Percentiles rank a stretch among this genome's conserved stretches.
phyloP scores from a whole-genome alignment of 2,113 vertebrate species.

The Polypterus senegalus region DNA sequence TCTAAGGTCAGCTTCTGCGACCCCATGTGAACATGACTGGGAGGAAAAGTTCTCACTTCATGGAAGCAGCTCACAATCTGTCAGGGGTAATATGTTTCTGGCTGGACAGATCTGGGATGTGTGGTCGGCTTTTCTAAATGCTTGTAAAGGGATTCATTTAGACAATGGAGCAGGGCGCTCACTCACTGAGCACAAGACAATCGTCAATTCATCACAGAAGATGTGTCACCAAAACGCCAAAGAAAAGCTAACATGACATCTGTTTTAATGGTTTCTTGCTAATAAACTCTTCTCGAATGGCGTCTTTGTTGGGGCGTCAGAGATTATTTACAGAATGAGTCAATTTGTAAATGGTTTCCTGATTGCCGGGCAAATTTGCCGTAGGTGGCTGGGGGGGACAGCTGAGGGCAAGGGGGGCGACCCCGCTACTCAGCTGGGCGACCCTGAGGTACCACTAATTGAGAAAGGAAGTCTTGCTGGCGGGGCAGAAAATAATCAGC shows the following conservation, averaged over 20 bases:
- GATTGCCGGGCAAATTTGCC: slow-evolving; percentile 36
- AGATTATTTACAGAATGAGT: slow-evolving; percentile 53
- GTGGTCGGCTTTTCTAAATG: slow-evolving; percentile 31
- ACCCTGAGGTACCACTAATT: slow-evolving; percentile 31
- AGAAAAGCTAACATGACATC: slow-evolving; percentile 43
- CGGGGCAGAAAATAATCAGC: too few species aligned
- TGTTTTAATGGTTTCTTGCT: slow-evolving; percentile 49
- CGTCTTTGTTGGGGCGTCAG: slow-evolving; percentile 49
- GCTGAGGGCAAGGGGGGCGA: slow-evolving; percentile 27
- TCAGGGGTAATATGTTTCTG: slow-evolving; percentile 16
- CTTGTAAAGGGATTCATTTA: slow-evolving; percentile 29
- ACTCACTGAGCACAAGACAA: slow-evolving; percentile 46
- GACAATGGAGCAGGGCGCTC: slow-evolving; percentile 47
- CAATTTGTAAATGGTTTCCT: slow-evolving; percentile 36
- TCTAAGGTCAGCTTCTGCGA: too few species aligned
- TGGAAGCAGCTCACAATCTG: slow-evolving; percentile 18
- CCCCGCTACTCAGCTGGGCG: slow-evolving; percentile 30
- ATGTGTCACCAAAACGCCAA: slow-evolving; percentile 45
- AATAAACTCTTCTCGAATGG: slow-evolving; percentile 48
- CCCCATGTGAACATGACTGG: too few species aligned
- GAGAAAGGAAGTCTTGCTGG: slow-evolving; percentile 17
- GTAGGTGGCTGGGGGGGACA: slow-evolving; percentile 37
- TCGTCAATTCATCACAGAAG: slow-evolving; percentile 47
- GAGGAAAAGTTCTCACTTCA: slow-evolving; percentile 7
- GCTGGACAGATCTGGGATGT: slow-evolving; percentile 24